Percentiles rank a stretch among this genome's conserved stretches.
phyloP scores from a whole-genome alignment of 2,888 invertebrate species.

The Tridacna crocea region DNA sequence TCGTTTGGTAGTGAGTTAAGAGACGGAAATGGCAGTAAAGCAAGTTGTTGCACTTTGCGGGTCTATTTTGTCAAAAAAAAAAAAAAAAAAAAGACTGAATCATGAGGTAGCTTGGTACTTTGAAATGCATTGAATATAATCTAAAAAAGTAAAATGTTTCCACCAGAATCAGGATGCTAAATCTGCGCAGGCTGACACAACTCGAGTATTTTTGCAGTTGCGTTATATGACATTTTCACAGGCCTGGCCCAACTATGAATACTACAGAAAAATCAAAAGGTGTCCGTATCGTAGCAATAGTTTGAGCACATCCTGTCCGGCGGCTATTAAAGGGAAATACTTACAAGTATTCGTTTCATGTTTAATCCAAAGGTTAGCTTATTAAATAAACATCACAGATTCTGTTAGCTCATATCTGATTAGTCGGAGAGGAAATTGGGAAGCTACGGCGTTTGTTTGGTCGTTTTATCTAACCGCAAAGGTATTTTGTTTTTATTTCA shows the following conservation, averaged over 20 bases:
- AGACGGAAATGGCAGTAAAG: too few species aligned
- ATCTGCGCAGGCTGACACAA: too few species aligned
- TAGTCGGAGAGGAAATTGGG: conserved; percentile 13
- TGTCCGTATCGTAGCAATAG: not conserved
- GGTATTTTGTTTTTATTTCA: conserved; percentile 2
- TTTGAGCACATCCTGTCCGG: conserved; percentile 11
- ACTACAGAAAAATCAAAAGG: not conserved
- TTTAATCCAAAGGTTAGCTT: conserved; percentile 21
- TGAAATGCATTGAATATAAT: too few species aligned
- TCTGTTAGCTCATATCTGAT: conserved; percentile 12
- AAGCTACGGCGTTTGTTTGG: conserved; percentile 21
- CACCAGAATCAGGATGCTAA: too few species aligned
- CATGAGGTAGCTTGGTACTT: too few species aligned
- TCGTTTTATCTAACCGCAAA: not conserved
- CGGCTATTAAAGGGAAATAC: conserved; percentile 27
- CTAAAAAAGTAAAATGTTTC: too few species aligned
- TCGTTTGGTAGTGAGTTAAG: too few species aligned
- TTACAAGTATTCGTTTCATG: conserved; percentile 26
- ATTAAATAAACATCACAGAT: conserved; percentile 33
- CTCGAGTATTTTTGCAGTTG: not conserved
- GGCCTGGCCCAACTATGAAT: not conserved
- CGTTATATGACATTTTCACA: not conserved
- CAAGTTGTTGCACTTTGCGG: too few species aligned
- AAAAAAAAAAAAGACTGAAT: too few species aligned
- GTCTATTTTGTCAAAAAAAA: too few species aligned